Evolutionary conservation across 2,797 vertebrate genomes (phyloP), one percentile per base, ranked within the genome.

Genomic region (Phataginus tricuspis): DNA sequence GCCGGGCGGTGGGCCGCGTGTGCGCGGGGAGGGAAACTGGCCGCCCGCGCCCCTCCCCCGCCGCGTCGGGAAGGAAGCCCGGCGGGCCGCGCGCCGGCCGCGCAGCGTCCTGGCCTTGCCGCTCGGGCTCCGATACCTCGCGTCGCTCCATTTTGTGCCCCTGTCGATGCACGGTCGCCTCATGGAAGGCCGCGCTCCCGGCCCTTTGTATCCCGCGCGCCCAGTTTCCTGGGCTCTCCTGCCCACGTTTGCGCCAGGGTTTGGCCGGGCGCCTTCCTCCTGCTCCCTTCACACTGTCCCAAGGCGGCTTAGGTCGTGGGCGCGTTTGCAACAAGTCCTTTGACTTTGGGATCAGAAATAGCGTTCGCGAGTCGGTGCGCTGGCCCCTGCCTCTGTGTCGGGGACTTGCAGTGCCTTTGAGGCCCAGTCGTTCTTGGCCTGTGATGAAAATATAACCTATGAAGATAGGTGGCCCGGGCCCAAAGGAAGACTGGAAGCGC

Each of bases 191-290:
- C 97, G 96, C 80, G 6, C 85, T 94, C 97, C 79, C 69, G 64
- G 96, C 94, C 97, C 96, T 98, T 98, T 98, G 97, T 98, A 95
- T 97, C 87, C 91, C 96, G 96, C 97, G 97, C 97, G 97, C 97
- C 93, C 23, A 1, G 75, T 75, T 55, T 72, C 72, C 90, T 23
- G 93, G 80, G 93, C 66, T 66, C 68, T 15, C 49, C 66, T 19
- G 77, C 71, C 71, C 39, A 45, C 87, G 4, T 82, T 53, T 29
- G 94, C 94, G 72, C 12, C 96, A 7, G 94, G 29, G 69, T 31
- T 82, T 84, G 68, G 86, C 55, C 64, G 23, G 84, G 86, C 80
- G 90, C 84, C 57, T 13, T 27, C 18, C 31, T 27, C 61, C 53
- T 19, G 64, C n/a, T 72, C 13, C 39, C 55, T 31, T 37, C 53